These are phyloP conservation scores for Jaculus jaculus DNA, from an alignment of 2,113 vertebrate genomes.

Conservation along the genomic window DNA sequence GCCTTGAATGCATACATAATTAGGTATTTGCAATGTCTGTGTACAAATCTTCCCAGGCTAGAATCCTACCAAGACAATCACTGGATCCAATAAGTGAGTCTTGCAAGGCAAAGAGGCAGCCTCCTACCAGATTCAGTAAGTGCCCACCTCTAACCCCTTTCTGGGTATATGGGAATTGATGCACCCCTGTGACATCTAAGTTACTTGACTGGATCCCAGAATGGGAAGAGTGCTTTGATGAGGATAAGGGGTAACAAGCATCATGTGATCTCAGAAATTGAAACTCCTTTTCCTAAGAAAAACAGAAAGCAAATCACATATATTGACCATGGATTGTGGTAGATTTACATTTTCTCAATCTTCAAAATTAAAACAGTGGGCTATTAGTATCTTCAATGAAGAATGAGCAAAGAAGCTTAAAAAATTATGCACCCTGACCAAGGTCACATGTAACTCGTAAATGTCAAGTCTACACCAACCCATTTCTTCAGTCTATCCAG, in stretches of 20 bases:
- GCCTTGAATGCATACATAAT: neutral
- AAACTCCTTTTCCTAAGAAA: neutral
- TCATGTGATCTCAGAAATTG: neutral
- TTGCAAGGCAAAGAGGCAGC: neutral
- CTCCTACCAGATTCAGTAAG: neutral
- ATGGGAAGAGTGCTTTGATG: neutral
- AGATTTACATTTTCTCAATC: constrained; percentile 1
- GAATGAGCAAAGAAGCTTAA: neutral
- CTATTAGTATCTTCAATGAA: neutral
- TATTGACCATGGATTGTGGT: neutral
- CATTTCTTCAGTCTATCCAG: neutral
- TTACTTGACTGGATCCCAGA: neutral
- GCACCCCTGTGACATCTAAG: neutral
- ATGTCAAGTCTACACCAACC: neutral
- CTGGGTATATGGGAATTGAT: neutral
- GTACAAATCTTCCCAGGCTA: neutral
- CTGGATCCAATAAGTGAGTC: neutral
- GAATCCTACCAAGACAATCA: neutral
- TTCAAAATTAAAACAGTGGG: neutral
- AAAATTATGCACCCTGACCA: neutral
- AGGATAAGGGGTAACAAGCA: neutral
- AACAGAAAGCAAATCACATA: neutral
- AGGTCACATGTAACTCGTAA: neutral
- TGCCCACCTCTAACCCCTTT: neutral
- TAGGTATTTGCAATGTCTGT: neutral